Base-by-base conservation (phyloP, 92 coral and sea anemone genomes). In the Porites divaricata region DNA sequence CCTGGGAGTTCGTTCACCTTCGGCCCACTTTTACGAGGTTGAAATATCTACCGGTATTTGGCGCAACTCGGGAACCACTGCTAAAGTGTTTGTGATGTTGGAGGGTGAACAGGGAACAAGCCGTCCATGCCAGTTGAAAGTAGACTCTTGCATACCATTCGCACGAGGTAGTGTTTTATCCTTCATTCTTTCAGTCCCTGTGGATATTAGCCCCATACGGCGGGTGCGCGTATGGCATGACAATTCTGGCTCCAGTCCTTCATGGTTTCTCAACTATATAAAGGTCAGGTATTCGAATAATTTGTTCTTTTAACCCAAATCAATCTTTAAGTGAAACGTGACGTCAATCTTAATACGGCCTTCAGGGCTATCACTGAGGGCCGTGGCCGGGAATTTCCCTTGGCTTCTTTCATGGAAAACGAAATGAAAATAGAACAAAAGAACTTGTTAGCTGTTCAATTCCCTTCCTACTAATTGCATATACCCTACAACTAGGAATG, bases 161-260 rank as follows among this genome's bases (percentile, higher is more conserved):
- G 89, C 93, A 57, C 89, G 96, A 23, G 94, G 92, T 7, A 91
- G 91, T 61, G 54, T 70, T 24, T 87, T 89, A 19, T 48, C 88
- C 9, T 93, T 93, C 70, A 74, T 81, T 19, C 28, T 90, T 21
- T 93, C 96, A 17, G 73, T 84, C 15, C 75, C 45, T 9, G 41
- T 78, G 1, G 51, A 70, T 58, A 64, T 93, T 82, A 92, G 96
- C 17, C 67, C 74, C 28, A 71, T 93, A 12, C 82, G 65, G 49
- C 81, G 85, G 41, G 88, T 93, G 76, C 94, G 93, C 12, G 84
- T 93, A 19, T 93, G 96, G 96, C 96, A 93, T 63, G 93, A 93
- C 64, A 93, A 93, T 75, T 50, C 86, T 9, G 97, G 97, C 8
- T 51, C n/a, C 21, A 90, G 70, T 61, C 96, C 96, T 1, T 93